Conservation (phyloP, 1,140 invertebrate genomes). For the Macrocentrus cingulum region DNA sequence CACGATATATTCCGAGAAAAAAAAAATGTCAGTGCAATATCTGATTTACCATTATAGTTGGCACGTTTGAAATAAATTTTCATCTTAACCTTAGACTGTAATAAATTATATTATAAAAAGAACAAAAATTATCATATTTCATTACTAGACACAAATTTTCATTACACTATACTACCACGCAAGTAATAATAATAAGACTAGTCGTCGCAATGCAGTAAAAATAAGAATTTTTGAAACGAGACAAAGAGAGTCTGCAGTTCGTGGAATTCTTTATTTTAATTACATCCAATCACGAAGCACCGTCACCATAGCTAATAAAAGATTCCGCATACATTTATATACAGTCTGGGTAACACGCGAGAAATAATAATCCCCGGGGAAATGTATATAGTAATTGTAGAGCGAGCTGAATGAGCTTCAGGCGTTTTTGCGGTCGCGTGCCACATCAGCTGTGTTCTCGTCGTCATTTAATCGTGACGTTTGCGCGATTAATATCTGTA, state of each 20-base stretch:
- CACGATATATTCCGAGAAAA: too few relatives aligned
- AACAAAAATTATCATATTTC: too few relatives aligned
- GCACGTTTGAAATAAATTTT: too few relatives aligned
- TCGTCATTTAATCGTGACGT: too few relatives aligned
- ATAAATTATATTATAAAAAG: too few relatives aligned
- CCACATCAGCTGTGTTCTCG: not conserved
- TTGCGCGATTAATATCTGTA: not conserved
- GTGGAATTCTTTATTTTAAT: not conserved
- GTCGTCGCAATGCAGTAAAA: not conserved
- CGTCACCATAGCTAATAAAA: conserved; percentile 9
- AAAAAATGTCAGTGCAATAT: too few relatives aligned
- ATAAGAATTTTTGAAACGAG: not conserved
- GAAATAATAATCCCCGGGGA: conserved; percentile 11
- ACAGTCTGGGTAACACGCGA: conserved; percentile 7
- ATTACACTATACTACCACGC: too few relatives aligned
- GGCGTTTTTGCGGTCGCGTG: conserved; percentile 1
- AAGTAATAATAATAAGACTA: not conserved
- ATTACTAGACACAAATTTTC: too few relatives aligned
- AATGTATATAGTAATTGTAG: conserved; percentile 7
- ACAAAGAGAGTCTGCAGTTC: not conserved
- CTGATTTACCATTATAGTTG: too few relatives aligned
- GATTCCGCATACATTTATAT: not conserved
- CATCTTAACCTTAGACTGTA: too few relatives aligned
- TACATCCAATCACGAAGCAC: conserved; percentile 5
- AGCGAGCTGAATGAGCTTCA: not conserved